Conservation (phyloP, 2,888 invertebrate species). For the Cataglyphis rosenhaueri region DNA sequence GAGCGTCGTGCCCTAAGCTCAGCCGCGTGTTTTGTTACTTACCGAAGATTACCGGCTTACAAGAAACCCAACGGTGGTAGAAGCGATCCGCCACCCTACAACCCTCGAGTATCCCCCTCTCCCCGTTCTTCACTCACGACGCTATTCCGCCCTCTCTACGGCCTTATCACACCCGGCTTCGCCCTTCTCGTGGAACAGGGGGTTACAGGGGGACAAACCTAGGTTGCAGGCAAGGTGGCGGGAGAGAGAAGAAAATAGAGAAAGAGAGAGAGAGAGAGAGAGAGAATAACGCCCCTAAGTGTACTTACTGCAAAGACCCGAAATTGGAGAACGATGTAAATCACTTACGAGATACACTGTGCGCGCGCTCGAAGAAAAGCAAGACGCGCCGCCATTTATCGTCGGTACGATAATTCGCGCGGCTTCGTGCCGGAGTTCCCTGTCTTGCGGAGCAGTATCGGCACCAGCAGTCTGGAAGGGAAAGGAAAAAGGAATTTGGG, state of each 20-base stretch:
- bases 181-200: constrained; percentile 64
- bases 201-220: constrained; percentile 53
- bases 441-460: constrained; percentile 57
- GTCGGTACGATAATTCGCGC: constrained; percentile 71
- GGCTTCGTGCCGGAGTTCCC: constrained; percentile 70
- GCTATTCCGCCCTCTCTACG: constrained; percentile 54
- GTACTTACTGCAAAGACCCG: constrained; percentile 77
- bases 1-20: constrained; percentile 70
- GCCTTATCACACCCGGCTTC: constrained; percentile 70
- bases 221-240: constrained; percentile 20
- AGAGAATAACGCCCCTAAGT: constrained; percentile 75
- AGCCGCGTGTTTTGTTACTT: constrained; percentile 79
- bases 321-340: constrained; percentile 78
- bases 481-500: constrained; percentile 44
- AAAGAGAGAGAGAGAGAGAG: constrained; percentile 50
- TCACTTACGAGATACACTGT: constrained; percentile 75
- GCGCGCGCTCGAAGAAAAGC: constrained; percentile 71
- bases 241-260: constrained; percentile 12
- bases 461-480: constrained; percentile 36
- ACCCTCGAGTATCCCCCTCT: constrained; percentile 59
- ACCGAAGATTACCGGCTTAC: constrained; percentile 80
- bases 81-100: constrained; percentile 71
- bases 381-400: constrained; percentile 72
- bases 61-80: constrained; percentile 76
- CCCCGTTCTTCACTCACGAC: constrained; percentile 43